Evolutionary conservation across 2,113 vertebrate genomes (phyloP), one percentile per base, ranked within the genome.

Genomic region (Callaeas wilsoni): DNA sequence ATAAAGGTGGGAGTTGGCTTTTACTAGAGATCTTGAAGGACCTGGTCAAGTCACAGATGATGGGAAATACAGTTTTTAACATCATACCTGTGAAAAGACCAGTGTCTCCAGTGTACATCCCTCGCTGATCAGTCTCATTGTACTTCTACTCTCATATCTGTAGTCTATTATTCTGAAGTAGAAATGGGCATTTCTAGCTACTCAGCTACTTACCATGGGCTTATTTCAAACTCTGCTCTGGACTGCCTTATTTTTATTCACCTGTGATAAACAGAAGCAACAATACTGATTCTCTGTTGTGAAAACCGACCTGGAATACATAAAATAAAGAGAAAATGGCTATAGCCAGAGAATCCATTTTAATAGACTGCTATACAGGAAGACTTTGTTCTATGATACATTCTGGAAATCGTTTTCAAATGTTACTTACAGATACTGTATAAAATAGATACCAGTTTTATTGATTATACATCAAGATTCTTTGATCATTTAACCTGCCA

Each of bases 371-470:
- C 93, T 96, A 86, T 94, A 90, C 85, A 97, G 95, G 96, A 97
- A 96, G 96, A 98, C 95, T 94, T 93, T 84, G 83, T 96, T 81
- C 95, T 97, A 95, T 95, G 84, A 89, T 97, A 97, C 95, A 96
- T 94, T 97, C 86, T 96, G 91, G 96, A 95, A 96, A 97, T 85
- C 90, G 57, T 92, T 96, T 89, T 95, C 73, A 93, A 96, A 97
- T 94, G 71, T 94, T 96, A 96, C 87, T 94, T 97, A 97, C 88
- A 93, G 89, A 25, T 96, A 90, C 94, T 87, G 94, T 97, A 97
- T 95, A 97, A 98, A 98, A 97, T 97, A 96, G 89, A 96, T 92
- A 94, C 91, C 91, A 86, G 87, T 71, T 98, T 98, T 97, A 97
- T 97, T 97, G 96, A 90, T 97, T 93, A 89, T 96, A 96, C 96